Conservation (phyloP, 2,113 vertebrate genomes). For the Panurus biarmicus region DNA sequence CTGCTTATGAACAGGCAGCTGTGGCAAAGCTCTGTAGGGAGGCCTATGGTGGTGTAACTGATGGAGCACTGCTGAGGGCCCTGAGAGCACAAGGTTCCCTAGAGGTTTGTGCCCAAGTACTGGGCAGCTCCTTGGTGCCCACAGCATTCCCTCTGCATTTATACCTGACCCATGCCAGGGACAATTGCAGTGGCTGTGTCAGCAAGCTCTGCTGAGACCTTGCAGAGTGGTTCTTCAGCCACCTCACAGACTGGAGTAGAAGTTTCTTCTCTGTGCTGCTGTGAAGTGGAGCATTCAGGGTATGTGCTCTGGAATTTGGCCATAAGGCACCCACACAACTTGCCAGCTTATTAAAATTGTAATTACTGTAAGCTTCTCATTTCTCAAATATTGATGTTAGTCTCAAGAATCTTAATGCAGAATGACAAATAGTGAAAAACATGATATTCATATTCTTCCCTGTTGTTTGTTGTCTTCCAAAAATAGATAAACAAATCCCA, state of each 20-base stretch:
- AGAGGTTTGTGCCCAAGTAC: not conserved
- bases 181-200: not conserved
- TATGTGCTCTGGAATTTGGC: not conserved
- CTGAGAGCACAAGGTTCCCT: not conserved
- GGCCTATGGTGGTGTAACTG: not conserved
- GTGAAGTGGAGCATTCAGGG: not conserved
- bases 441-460: not conserved
- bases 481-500: not conserved
- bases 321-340: not conserved
- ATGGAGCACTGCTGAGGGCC: not conserved
- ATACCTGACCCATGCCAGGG: rapidly evolving
- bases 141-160: not conserved
- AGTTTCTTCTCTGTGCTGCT: not conserved
- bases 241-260: not conserved
- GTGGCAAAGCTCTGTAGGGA: not conserved
- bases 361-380: not conserved
- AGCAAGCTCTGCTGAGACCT: not conserved
- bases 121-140: not conserved
- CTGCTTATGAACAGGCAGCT: not conserved
- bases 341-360: not conserved
- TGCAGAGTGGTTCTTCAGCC: not conserved
- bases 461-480: not conserved
- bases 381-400: not conserved
- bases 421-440: not conserved
- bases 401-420: not conserved